Evolutionary conservation across 2,888 invertebrate genomes (phyloP).

Genomic region (Drosophila engyochracea): DNA sequence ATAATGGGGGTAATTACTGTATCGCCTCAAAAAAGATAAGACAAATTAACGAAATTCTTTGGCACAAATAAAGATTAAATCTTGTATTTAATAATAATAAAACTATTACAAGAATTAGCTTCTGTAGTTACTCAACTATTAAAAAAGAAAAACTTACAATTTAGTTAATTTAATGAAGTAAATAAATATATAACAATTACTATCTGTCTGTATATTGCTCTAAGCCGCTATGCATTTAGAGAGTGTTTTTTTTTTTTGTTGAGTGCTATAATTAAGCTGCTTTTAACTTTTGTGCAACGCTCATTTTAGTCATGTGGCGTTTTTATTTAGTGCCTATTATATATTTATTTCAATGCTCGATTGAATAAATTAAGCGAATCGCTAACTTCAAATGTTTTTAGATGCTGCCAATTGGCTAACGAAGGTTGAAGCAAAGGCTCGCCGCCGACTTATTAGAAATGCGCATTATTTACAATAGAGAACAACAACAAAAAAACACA

Average conservation of each 20-base stretch:
- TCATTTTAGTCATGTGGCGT: conserved; percentile 32
- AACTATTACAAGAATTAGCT: background rate
- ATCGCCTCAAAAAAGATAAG: background rate
- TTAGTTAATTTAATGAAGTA: background rate
- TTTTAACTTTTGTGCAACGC: conserved; percentile 42
- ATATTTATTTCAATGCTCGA: conserved; percentile 51
- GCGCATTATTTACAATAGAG: conserved; percentile 68
- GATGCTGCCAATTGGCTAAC: conserved; percentile 39
- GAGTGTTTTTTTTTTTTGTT: background rate
- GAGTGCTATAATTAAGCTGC: background rate
- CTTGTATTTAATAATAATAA: background rate
- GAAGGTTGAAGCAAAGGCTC: conserved; percentile 44
- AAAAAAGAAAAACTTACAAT: background rate
- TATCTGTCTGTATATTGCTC: too few species aligned
- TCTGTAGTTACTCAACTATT: background rate
- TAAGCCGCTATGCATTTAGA: background rate
- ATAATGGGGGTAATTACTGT: background rate
- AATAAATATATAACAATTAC: background rate
- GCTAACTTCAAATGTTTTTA: conserved; percentile 21
- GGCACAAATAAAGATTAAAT: background rate
- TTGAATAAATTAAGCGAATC: conserved; percentile 63
- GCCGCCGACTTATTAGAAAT: conserved; percentile 69
- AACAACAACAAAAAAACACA: conserved; percentile 18
- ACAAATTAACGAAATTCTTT: background rate
- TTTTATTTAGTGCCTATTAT: conserved; percentile 42